Conservation (phyloP, 2,797 vertebrate species). For the Onychomys leucogaster region DNA sequence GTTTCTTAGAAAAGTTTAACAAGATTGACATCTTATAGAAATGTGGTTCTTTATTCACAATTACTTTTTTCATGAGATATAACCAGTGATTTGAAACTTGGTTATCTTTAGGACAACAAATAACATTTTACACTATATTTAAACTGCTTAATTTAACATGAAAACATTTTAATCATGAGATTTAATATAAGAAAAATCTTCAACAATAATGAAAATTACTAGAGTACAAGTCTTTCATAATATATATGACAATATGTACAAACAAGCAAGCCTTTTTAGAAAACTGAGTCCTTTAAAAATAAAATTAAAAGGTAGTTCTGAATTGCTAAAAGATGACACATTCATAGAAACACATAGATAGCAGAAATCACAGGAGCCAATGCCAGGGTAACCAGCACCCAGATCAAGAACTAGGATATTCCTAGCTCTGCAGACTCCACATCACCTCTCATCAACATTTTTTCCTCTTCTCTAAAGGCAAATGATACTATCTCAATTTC, state of each 20-base stretch:
- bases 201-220: background rate
- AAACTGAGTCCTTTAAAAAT: background rate
- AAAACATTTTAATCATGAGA: background rate
- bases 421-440: background rate
- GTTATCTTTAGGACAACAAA: background rate
- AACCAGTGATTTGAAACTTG: background rate
- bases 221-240: background rate
- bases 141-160: background rate
- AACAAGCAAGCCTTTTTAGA: background rate
- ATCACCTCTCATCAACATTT: background rate
- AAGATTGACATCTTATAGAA: background rate
- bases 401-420: background rate
- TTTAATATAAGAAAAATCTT: background rate
- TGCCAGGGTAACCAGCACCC: background rate
- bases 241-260: background rate
- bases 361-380: background rate
- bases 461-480: background rate
- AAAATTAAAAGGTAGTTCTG: background rate
- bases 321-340: background rate
- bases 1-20: background rate
- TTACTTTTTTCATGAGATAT: background rate
- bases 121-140: background rate
- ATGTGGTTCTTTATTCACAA: background rate
- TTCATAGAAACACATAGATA: background rate
- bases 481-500: background rate